These are phyloP conservation scores for Stercorarius parasiticus DNA, from an alignment of 2,113 vertebrate species.

Conservation along the genomic window DNA sequence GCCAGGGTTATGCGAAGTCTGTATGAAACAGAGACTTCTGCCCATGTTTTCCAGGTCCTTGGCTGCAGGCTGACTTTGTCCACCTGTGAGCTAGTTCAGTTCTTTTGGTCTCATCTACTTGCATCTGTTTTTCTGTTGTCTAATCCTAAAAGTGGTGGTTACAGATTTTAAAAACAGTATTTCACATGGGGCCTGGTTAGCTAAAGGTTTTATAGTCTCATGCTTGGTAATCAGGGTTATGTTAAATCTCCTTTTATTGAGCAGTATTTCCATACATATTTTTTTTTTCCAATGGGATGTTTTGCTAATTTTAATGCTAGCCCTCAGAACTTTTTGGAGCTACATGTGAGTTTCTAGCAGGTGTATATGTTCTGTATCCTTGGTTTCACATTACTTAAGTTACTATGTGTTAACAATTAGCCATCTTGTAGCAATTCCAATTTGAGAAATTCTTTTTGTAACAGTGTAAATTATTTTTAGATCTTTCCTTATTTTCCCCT, in stretches of 20 bases:
- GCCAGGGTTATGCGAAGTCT: not conserved
- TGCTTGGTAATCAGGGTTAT: not conserved
- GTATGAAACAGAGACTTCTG: not conserved
- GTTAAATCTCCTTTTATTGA: not conserved
- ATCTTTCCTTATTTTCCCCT: not conserved
- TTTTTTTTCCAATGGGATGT: not conserved
- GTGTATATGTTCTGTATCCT: not conserved
- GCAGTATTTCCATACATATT: not conserved
- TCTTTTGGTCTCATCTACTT: not conserved
- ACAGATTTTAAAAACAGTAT: not conserved
- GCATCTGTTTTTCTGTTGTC: not conserved
- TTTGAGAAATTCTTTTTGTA: not conserved
- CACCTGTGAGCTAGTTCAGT: not conserved
- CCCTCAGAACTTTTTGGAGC: not conserved
- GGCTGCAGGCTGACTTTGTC: not conserved
- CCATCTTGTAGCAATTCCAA: not conserved
- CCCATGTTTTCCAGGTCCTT: not conserved
- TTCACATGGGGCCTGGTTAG: not conserved
- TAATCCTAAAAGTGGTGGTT: not conserved
- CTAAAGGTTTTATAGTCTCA: not conserved
- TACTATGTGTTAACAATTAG: not conserved
- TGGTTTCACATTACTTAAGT: not conserved
- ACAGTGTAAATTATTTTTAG: not conserved
- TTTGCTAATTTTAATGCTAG: not conserved
- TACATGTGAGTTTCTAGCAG: not conserved